phyloP scores from a whole-genome alignment of 1,140 invertebrate genomes.

The Saccostrea cuccullata region DNA sequence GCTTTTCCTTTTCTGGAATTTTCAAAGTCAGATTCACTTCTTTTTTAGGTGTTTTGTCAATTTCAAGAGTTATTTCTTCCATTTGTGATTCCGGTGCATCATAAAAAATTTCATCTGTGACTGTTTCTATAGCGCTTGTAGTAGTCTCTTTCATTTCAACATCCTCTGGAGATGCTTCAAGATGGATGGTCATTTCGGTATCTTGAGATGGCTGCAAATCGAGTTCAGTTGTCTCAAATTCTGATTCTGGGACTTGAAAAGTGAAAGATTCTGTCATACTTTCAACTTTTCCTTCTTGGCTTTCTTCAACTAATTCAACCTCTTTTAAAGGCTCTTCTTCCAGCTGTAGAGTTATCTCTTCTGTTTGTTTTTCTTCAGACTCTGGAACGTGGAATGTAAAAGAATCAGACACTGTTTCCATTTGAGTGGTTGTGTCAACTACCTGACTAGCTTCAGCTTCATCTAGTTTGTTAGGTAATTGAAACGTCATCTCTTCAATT shows the following conservation, averaged over 20 bases:
- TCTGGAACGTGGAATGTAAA: slow-evolving; percentile 23
- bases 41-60: slow-evolving; percentile 53
- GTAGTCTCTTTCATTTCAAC: neutral
- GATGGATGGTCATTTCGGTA: slow-evolving; percentile 19
- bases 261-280: slow-evolving; percentile 29
- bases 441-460: neutral
- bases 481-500: slow-evolving; percentile 17
- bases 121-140: neutral
- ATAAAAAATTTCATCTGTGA: slow-evolving; percentile 16
- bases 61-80: slow-evolving; percentile 52
- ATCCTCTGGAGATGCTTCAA: neutral
- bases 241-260: slow-evolving; percentile 12
- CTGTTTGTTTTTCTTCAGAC: slow-evolving; percentile 17
- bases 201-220: slow-evolving; percentile 39
- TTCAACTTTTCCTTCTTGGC: neutral
- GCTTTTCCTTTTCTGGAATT: slow-evolving; percentile 53
- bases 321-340: slow-evolving; percentile 8
- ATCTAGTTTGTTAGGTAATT: slow-evolving; percentile 22
- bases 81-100: slow-evolving; percentile 42
- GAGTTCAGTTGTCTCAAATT: slow-evolving; percentile 48
- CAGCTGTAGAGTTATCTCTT: neutral
- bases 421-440: neutral
- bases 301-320: neutral
- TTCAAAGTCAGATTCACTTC: slow-evolving; percentile 54
- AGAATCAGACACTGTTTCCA: slow-evolving; percentile 32